Evolutionary conservation across 2,888 invertebrate species (phyloP).

Genomic region (Drosophila sordidula): DNA sequence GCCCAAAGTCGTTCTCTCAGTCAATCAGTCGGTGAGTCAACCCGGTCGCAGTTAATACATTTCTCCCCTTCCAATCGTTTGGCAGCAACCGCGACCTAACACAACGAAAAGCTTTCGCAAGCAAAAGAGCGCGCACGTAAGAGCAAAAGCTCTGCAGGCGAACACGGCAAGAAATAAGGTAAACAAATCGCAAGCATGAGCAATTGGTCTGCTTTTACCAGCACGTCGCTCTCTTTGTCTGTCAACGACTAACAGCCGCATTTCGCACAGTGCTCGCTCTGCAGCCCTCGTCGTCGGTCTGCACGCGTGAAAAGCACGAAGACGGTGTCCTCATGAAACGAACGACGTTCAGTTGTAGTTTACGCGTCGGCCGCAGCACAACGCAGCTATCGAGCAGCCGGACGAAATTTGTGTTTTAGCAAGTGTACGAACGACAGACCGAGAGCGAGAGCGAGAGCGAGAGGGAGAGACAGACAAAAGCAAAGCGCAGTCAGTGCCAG

Average conservation of each 20-base stretch:
- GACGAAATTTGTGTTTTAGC: conserved; percentile 17
- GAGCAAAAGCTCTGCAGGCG: conserved; percentile 45
- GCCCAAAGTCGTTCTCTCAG: conserved; percentile 25
- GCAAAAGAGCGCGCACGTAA: conserved; percentile 19
- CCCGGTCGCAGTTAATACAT: conserved; percentile 35
- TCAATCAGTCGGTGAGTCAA: conserved; percentile 38
- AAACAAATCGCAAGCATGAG: too few species aligned
- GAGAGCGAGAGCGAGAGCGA: conserved; percentile 10
- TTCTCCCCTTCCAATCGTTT: neutral
- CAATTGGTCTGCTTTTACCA: too few species aligned
- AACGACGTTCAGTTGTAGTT: conserved; percentile 75
- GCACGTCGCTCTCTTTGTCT: neutral
- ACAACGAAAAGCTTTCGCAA: conserved; percentile 65
- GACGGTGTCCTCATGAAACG: conserved; percentile 9
- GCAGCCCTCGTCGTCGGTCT: conserved; percentile 25
- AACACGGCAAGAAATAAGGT: conserved; percentile 42
- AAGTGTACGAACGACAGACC: conserved; percentile 25
- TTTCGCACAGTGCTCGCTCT: conserved; percentile 20
- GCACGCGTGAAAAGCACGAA: conserved; percentile 23
- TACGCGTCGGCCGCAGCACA: conserved; percentile 79
- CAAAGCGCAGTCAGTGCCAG: conserved; percentile 56
- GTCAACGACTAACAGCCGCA: neutral
- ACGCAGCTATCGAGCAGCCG: conserved; percentile 38
- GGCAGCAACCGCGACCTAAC: conserved; percentile 68
- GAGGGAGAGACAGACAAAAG: conserved; percentile 10